Percentiles rank a stretch among this genome's conserved stretches.
phyloP scores from a whole-genome alignment of 2,113 vertebrate species.

The Tauraco erythrolophus region DNA sequence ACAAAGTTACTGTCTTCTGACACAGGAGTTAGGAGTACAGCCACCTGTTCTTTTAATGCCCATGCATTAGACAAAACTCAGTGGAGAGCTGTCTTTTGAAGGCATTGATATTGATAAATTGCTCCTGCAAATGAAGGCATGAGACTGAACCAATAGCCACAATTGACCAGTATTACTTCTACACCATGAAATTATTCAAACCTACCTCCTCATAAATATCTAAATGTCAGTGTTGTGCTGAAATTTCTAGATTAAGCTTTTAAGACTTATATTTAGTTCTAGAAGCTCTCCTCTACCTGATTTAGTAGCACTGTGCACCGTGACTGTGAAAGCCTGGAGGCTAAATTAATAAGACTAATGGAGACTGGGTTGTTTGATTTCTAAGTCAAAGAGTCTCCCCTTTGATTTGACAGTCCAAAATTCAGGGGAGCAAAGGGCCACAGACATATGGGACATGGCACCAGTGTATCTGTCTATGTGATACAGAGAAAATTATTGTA shows the following conservation, averaged over 20 bases:
- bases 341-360: not conserved
- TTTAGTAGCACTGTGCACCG: not conserved
- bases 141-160: not conserved
- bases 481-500: not conserved
- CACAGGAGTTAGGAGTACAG: not conserved
- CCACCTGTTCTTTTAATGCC: not conserved
- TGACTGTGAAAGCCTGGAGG: not conserved
- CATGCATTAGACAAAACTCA: not conserved
- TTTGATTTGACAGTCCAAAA: not conserved
- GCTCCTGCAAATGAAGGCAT: not conserved
- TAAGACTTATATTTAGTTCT: not conserved
- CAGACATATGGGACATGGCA: accelerated
- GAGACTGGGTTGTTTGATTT: not conserved
- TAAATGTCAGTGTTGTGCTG: not conserved
- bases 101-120: not conserved
- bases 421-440: not conserved
- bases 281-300: not conserved
- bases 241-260: not conserved
- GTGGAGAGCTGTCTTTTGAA: not conserved
- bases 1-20: not conserved
- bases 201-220: not conserved
- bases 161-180: not conserved
- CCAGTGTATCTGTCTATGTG: too few relatives aligned
- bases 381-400: not conserved
- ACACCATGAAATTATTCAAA: not conserved